Conservation (phyloP, 2,113 vertebrate species). For the Aldabrachelys gigantea region DNA sequence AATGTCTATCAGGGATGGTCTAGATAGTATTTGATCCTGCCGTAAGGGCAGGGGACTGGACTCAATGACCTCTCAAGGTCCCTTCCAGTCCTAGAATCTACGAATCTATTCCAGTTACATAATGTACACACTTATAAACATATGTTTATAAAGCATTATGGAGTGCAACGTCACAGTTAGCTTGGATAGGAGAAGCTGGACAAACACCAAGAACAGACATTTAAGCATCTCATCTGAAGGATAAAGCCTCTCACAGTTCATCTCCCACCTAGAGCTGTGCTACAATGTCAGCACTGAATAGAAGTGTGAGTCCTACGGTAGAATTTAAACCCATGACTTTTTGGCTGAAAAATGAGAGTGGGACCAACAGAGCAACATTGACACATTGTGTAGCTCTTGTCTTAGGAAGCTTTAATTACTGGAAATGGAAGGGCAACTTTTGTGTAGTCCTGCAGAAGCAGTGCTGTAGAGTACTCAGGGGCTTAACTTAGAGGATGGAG, state of each 20-base stretch:
- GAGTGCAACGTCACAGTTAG: not conserved
- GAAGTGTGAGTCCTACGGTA: not conserved
- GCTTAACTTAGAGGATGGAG: not conserved
- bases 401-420: not conserved
- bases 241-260: not conserved
- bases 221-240: not conserved
- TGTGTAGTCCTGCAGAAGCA: not conserved
- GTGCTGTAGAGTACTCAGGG: not conserved
- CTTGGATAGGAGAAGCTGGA: not conserved
- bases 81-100: too few species aligned
- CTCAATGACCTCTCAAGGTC: too few species aligned
- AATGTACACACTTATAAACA: too few species aligned
- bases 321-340: not conserved
- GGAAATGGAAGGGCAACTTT: not conserved
- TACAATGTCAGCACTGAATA: accelerated
- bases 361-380: accelerated
- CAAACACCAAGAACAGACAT: not conserved
- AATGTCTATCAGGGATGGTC: too few species aligned
- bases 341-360: not conserved
- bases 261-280: accelerated
- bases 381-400: not conserved
- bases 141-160: too few species aligned
- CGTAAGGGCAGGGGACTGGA: too few species aligned
- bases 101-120: too few species aligned
- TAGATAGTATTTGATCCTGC: too few species aligned